These are phyloP conservation scores for Hydrocynus forskahlii DNA, from an alignment of 2,797 vertebrate species.

Conservation along the genomic window DNA sequence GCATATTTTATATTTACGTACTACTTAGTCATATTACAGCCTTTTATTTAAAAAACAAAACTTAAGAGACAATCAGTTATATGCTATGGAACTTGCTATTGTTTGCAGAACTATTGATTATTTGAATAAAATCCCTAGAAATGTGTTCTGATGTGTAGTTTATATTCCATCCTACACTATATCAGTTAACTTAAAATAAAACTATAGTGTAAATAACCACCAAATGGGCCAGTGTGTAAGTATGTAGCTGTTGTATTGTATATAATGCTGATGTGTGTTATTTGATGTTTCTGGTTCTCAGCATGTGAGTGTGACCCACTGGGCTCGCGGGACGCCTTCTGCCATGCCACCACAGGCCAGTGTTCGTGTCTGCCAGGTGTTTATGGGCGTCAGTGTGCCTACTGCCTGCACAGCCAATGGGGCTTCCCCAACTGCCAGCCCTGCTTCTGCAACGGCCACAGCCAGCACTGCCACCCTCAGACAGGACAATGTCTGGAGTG, in stretches of 20 bases:
- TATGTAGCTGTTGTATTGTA: not conserved
- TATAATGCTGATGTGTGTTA: not conserved
- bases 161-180: no score
- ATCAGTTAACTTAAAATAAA: no score
- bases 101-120: no score
- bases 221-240: no score
- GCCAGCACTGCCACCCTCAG: constrained; percentile 83
- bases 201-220: no score
- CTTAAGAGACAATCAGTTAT: no score
- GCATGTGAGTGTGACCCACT: constrained; percentile 86
- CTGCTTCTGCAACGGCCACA: constrained; percentile 92
- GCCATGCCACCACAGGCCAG: constrained; percentile 85
- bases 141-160: no score
- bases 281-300: constrained; percentile 58
- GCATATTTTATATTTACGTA: no score
- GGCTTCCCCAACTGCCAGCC: constrained; percentile 91
- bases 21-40: no score
- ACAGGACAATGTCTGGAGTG: constrained; percentile 91
- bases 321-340: constrained; percentile 85
- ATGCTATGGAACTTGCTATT: no score
- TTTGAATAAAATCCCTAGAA: no score
- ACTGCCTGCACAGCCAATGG: constrained; percentile 89
- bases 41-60: no score
- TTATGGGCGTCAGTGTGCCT: constrained; percentile 85
- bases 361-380: constrained; percentile 87